These are phyloP conservation scores for Sebastes oblongus DNA, from an alignment of 2,797 vertebrate genomes.

Conservation along the genomic window DNA sequence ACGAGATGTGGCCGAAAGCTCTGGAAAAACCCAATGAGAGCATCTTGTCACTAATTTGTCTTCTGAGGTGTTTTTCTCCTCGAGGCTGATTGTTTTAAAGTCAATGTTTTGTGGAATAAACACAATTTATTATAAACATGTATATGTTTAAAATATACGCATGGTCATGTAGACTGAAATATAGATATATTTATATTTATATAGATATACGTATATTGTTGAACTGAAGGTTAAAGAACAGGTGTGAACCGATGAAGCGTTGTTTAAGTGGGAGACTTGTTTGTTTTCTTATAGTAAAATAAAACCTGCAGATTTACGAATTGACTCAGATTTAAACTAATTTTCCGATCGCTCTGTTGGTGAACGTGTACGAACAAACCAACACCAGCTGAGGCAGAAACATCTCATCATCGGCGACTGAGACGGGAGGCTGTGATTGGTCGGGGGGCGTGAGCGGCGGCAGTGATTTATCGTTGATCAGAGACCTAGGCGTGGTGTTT, in stretches of 20 bases:
- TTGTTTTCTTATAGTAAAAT: neutral
- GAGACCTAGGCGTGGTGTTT: neutral
- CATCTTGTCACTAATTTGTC: neutral
- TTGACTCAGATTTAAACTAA: neutral
- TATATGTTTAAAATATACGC: neutral
- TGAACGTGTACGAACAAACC: constrained; percentile 16
- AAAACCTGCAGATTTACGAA: neutral
- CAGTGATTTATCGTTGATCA: too few species aligned
- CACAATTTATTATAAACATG: neutral
- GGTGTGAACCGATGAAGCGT: neutral
- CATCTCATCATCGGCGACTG: neutral
- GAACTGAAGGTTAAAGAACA: neutral
- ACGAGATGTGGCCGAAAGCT: neutral
- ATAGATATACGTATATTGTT: neutral
- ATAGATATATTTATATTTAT: neutral
- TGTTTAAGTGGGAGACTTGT: neutral
- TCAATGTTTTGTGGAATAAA: neutral
- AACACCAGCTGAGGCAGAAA: constrained; percentile 19
- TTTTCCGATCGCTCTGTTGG: neutral
- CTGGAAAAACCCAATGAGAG: neutral
- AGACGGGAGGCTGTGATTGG: neutral
- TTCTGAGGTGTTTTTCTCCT: neutral
- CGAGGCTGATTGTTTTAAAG: neutral
- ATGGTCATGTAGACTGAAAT: neutral
- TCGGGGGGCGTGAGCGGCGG: neutral